Base-by-base conservation (phyloP, 2,113 vertebrate species). In the Vulpes vulpes region DNA sequence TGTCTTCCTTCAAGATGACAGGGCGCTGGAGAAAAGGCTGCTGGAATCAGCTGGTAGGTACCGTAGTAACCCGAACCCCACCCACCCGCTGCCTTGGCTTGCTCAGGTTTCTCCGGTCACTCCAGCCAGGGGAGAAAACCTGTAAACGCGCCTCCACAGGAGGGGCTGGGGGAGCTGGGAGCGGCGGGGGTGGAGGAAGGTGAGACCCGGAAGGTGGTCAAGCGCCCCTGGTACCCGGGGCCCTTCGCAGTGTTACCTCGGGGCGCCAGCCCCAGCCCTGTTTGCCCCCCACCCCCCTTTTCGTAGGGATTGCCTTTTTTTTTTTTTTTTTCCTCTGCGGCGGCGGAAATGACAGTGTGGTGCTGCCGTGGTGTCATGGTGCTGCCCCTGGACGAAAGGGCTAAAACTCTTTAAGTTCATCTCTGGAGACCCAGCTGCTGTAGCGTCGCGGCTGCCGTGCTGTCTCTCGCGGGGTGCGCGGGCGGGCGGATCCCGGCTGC, bases 1-100 rank as follows among this genome's bases (percentile, higher is more conserved):
- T 97, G 84, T 97, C 96, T 97, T 94, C 92, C 83, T 95, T 98
- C 97, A 98, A 97, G 97, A 98, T 98, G 98, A 97, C 97, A 97
- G 96, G 95, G 91, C 93, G 85, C 96, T 97, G 97, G 97, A 97
- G 96, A 85, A 97, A 93, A 98, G 96, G 98, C 95, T 97, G 96
- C 97, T 97, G 98, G 98, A 97, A 97, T 97, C 97, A 98, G 98
- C 97, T 97, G 98, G 98, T 97, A 98, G 96, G 96, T 98, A 97
- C 96, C 93, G 96, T 96, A 97, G 98, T 97, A 97, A 97, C 89
- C 96, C 82, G 96, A 97, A 97, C 98, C 97, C 97, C 98, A 98
- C 97, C 98, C 97, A 98, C 97, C 89, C 87, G 55, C 71, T 93
- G 97, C 93, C 94, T 97, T 88, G 84, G 96, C 96, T 94, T 73